Base-by-base conservation (phyloP, 2,888 invertebrate species). In the Nyleta sp. region DNA sequence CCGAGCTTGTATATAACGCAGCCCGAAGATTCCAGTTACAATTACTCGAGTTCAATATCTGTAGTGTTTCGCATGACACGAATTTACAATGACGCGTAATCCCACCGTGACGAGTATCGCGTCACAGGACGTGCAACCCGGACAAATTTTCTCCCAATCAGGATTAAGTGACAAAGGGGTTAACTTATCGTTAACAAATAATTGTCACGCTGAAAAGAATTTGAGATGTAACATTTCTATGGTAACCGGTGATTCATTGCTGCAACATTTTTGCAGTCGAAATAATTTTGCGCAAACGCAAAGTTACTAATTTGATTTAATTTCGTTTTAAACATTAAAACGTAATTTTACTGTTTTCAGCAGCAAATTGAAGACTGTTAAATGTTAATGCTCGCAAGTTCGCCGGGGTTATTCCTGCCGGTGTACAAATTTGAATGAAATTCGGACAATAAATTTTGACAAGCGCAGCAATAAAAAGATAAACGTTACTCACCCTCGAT, bases 401-500 rank as follows among this genome's bases (percentile, higher is more conserved):
- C n/a, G n/a, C n/a, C n/a, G n/a, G n/a, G n/a, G n/a, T n/a, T n/a
- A n/a, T n/a, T n/a, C n/a, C n/a, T n/a, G n/a, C 10, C 31, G 31
- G 31, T 31, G 31, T 17, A 20, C 18, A 33, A 53, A 35, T 35
- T 2, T 38, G 11, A 53, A 38, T 38, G 22, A 11, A 38, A 38
- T 55, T 55, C 20, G 13, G 18, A 53, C 11, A 44, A 53, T 65
- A 65, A 52, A 65, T 53, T 44, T 38, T 1, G 20, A 65, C 10
- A 53, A 53, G 42, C 28, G 22, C 15, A 18, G 22, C 28, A 31
- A 33, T 67, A 44, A 52, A 59, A 46, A 10, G 17, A 59, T 59
- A 67, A 60, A 53, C 20, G 40, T 53, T 24, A 86, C 92, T 92
- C 91, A 93, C 94, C 94, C 92, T 94, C 93, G 81, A 93, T 92